Conservation (phyloP, 1,140 invertebrate genomes). For the Antheraea pernyi region DNA sequence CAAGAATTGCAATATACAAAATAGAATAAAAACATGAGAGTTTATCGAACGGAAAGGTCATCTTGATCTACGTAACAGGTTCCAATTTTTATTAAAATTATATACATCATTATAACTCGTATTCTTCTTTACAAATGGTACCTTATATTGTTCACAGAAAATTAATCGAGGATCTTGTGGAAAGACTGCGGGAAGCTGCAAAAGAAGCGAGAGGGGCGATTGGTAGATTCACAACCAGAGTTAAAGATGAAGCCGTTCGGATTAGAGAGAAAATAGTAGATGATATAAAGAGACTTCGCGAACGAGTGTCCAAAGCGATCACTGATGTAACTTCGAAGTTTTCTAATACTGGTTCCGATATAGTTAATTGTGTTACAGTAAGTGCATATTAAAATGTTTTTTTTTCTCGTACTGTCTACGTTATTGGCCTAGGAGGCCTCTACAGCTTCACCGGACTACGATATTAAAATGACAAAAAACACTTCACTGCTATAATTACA, state of each 20-base stretch:
- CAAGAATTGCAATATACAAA: no score
- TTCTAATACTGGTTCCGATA: conserved; percentile 28
- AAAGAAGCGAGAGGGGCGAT: conserved; percentile 44
- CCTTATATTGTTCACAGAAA: conserved; percentile 29
- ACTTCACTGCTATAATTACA: no score
- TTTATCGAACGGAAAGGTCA: no score
- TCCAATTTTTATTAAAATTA: no score
- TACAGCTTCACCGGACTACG: no score
- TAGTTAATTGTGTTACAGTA: conserved; percentile 54
- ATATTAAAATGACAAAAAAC: no score
- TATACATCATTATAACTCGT: no score
- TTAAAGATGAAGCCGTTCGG: conserved; percentile 38
- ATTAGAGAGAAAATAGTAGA: conserved; percentile 37
- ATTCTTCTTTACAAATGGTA: neutral
- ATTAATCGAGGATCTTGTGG: conserved; percentile 46
- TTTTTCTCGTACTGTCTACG: no score
- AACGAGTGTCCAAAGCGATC: conserved; percentile 37
- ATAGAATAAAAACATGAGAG: no score
- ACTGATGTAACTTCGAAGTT: conserved; percentile 39
- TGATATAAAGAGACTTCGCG: conserved; percentile 38
- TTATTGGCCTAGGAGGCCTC: no score
- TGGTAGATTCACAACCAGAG: conserved; percentile 34
- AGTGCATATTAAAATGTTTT: conserved; percentile 18
- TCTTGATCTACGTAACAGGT: no score
- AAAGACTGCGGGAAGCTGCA: conserved; percentile 39